phyloP scores from a whole-genome alignment of 2,888 invertebrate species.

The Apodemia mormo region DNA sequence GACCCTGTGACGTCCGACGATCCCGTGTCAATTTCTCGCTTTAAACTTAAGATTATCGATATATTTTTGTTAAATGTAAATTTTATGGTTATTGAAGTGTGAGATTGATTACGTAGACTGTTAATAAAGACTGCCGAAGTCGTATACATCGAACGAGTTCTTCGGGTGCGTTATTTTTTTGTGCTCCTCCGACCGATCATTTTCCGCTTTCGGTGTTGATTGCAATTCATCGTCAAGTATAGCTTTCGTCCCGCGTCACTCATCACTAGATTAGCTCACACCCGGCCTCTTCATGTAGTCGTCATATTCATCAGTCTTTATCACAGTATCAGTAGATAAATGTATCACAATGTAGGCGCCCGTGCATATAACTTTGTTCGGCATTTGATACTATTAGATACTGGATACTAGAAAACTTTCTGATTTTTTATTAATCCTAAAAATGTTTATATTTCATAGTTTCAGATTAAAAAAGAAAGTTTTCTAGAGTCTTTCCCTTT shows the following conservation, averaged over 20 bases:
- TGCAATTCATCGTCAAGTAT: slow-evolving; percentile 66
- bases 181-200: slow-evolving; percentile 58
- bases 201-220: slow-evolving; percentile 78
- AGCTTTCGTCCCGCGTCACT: slow-evolving; percentile 65
- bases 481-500: slow-evolving; percentile 64
- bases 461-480: slow-evolving; percentile 64
- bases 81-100: slow-evolving; percentile 67
- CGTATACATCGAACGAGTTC: slow-evolving; percentile 70
- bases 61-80: slow-evolving; percentile 60
- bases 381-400: slow-evolving; percentile 54
- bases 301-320: slow-evolving; percentile 69
- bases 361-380: slow-evolving; percentile 61
- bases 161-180: slow-evolving; percentile 61
- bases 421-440: slow-evolving; percentile 49
- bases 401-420: slow-evolving; percentile 73
- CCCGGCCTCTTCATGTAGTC: slow-evolving; percentile 75
- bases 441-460: slow-evolving; percentile 53
- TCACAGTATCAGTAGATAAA: slow-evolving; percentile 77
- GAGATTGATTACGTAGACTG: slow-evolving; percentile 72
- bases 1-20: slow-evolving; percentile 51
- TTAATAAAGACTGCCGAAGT: slow-evolving; percentile 75
- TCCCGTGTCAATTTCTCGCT: slow-evolving; percentile 78
- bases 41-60: slow-evolving; percentile 65
- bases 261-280: slow-evolving; percentile 65
- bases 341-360: slow-evolving; percentile 81